Base-by-base conservation (phyloP, 1,140 invertebrate genomes). In the Copidosoma floridanum region DNA sequence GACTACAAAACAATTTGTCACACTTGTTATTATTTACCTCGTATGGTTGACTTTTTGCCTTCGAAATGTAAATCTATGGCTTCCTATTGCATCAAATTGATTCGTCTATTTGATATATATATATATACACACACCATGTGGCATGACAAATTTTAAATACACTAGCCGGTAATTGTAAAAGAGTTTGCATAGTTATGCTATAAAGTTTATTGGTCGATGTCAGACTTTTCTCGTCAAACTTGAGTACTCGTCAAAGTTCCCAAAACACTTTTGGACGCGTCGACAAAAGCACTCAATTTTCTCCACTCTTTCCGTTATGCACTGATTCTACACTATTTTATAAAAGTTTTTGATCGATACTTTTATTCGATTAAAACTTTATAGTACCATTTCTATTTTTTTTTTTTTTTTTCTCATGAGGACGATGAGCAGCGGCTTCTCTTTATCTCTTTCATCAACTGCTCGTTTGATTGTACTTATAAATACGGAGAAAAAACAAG, bases 231-330 rank as follows among this genome's bases (percentile, higher is more conserved):
- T n/a, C n/a, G n/a, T n/a, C n/a, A n/a, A n/a, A n/a, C n/a, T n/a
- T n/a, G 72, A 77, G 68, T 74, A 68, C 69, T 67, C 74, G 73
- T 73, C 75, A 67, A 77, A 68, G 71, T 62, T 67, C 66, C 63
- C 53, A 44, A 46, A 32, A 38, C n/a, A 44, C 47, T 58, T 61
- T 12, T 66, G 40, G 35, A 37, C 35, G 35, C 71, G 70, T 74
- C 71, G 71, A 74, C 71, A 46, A 37, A 65, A 64, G 71, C 70
- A 74, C 71, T 74, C 71, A n/a, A n/a, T 51, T 58, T 47, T 44
- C 21, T 58, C 16, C 18, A 50, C 10, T 48, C 16, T 35, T 32
- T 32, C 29, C 29, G 12, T 8, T 32, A 8, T 32, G 29, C 29
- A 8, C 29, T 32, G 6, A 32, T 32, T 32, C 6, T 32, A 32